Conservation (phyloP, 1,140 invertebrate genomes). For the Wiebesia pumilae region DNA sequence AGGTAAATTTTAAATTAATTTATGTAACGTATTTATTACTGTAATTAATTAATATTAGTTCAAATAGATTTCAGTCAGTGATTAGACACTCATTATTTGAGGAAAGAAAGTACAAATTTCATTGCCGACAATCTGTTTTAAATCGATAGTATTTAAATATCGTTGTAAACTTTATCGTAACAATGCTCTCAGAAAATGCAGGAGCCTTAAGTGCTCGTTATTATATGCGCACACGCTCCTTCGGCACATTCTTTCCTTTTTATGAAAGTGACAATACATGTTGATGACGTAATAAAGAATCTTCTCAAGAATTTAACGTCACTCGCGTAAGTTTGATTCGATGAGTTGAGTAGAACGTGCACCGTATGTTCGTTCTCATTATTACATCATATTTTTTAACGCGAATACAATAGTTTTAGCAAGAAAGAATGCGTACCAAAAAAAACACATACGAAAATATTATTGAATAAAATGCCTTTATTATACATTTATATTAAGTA, state of each 20-base stretch:
- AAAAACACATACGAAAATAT: too few species aligned
- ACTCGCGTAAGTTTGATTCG: constrained; percentile 6
- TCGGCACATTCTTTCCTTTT: not conserved
- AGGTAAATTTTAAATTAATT: too few species aligned
- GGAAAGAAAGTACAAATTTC: not conserved
- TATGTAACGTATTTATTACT: too few species aligned
- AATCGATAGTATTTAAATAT: not conserved
- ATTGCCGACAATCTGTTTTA: not conserved
- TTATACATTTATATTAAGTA: too few species aligned
- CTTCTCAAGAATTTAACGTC: constrained; percentile 13
- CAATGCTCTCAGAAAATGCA: not conserved
- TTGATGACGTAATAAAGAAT: constrained; percentile 22
- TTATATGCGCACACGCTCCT: not conserved
- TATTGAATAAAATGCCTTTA: too few species aligned
- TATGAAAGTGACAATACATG: not conserved
- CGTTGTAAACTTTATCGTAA: not conserved
- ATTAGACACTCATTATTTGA: not conserved
- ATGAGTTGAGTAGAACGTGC: not conserved
- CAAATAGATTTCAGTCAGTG: not conserved
- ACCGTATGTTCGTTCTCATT: not conserved
- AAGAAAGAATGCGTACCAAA: not conserved
- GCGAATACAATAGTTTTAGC: not conserved
- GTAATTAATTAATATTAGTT: too few species aligned
- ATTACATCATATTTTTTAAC: not conserved
- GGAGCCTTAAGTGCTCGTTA: not conserved